These are phyloP conservation scores for Semnornis frantzii DNA, from an alignment of 2,113 vertebrate genomes.

Conservation along the genomic window DNA sequence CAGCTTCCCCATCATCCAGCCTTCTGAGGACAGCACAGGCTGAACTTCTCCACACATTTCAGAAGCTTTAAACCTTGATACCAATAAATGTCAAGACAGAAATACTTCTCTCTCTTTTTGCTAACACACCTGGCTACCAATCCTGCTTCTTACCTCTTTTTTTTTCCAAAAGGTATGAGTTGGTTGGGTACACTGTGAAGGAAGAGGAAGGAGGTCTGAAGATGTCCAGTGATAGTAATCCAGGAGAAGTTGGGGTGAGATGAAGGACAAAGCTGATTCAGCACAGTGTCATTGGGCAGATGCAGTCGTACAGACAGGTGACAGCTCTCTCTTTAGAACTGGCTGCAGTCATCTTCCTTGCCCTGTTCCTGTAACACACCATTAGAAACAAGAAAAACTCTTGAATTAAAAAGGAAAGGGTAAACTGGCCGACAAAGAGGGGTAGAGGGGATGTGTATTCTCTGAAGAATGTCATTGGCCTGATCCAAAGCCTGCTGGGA, in stretches of 20 bases:
- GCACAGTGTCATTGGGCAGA: not conserved
- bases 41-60: not conserved
- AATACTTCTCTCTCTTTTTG: not conserved
- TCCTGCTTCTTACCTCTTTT: not conserved
- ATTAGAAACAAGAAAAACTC: slow-evolving; percentile 18
- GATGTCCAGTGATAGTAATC: not conserved
- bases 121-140: slow-evolving; percentile 6
- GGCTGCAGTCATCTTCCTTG: not conserved
- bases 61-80: not conserved
- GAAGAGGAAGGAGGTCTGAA: not conserved
- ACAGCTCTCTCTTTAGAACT: not conserved
- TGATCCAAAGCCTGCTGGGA: not conserved
- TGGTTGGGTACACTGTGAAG: not conserved
- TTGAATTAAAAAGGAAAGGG: not conserved
- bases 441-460: not conserved
- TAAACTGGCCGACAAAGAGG: not conserved
- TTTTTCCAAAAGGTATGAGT: not conserved
- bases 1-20: not conserved
- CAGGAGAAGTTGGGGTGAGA: not conserved
- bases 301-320: rapidly evolving
- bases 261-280: not conserved
- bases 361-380: not conserved
- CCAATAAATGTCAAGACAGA: not conserved
- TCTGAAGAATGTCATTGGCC: not conserved
- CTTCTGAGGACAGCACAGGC: not conserved